Base-by-base conservation (phyloP, 2,888 invertebrate species). In the Drosophila borealis region DNA sequence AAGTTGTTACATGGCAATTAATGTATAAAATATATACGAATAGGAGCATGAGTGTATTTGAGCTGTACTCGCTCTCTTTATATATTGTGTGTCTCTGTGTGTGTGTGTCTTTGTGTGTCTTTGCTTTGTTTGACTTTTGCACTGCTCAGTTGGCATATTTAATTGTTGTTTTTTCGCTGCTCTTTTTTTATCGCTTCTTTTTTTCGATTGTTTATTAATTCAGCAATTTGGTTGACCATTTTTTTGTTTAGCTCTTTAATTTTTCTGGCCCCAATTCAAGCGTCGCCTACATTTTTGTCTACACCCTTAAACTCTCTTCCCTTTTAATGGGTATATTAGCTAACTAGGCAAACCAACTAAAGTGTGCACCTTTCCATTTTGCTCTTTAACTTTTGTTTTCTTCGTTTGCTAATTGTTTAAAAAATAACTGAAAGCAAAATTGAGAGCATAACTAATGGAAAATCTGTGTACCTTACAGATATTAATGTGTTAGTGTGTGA, bases 361-460 rank as follows among this genome's bases (percentile, higher is more conserved):
- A 78, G 45, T 67, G 66, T n/a, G 48, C 46, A 60, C 86, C 83
- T 81, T 82, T 88, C 81, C 49, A 62, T 74, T 76, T 67, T 73
- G 44, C 56, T 41, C 57, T 55, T 41, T 49, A 49, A 74, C 83
- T 81, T 86, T 86, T 80, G 81, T 78, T 82, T 87, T 82, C 60
- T 59, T 56, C 60, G 45, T 78, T 59, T 65, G 71, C 65, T 88
- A 83, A 88, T 84, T 86, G 70, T 73, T 67, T 45, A 34, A 62
- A 71, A 67, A 54, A 29, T 63, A 69, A 71, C 75, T 68, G 70
- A 70, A 85, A 85, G 65, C 62, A 70, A 68, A 88, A 86, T 80
- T 70, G 83, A 82, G 83, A 84, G 87, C 80, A 78, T 73, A 78
- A 74, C 89, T 73, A 84, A 84, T 88, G 78, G 83, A 61, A 88